Conservation (phyloP, 2,888 invertebrate genomes). For the Glaucopsyche alexis region DNA sequence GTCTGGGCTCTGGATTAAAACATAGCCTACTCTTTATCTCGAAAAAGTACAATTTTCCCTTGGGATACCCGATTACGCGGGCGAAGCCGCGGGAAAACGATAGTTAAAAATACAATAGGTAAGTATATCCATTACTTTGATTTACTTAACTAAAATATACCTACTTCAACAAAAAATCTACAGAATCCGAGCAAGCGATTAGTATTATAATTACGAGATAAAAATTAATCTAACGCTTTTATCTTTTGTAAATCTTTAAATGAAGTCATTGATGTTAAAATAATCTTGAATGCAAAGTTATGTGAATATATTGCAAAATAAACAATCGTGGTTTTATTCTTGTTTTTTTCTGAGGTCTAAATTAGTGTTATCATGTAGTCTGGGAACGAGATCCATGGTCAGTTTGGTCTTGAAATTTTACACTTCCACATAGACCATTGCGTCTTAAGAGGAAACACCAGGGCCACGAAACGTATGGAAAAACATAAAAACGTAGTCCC, state of each 20-base stretch:
- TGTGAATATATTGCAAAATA: constrained; percentile 19
- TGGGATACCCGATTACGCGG: too few species aligned
- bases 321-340: constrained; percentile 3
- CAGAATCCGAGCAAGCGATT: not conserved
- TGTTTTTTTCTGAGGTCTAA: not conserved
- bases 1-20: too few species aligned
- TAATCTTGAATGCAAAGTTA: constrained; percentile 49
- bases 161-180: too few species aligned
- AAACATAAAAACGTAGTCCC: too few species aligned
- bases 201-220: constrained; percentile 4
- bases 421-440: not conserved
- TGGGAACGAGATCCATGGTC: not conserved
- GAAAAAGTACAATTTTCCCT: too few species aligned
- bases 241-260: not conserved
- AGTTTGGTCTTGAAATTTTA: not conserved
- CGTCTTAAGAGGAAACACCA: too few species aligned
- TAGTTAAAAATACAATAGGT: too few species aligned
- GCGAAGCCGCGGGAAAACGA: too few species aligned
- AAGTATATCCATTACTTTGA: too few species aligned
- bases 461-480: too few species aligned
- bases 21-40: too few species aligned
- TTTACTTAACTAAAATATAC: too few species aligned
- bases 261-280: constrained; percentile 71
- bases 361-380: constrained; percentile 20
- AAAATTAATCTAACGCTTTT: not conserved